Percentiles rank a stretch among this genome's conserved stretches.
phyloP scores from a whole-genome alignment of 2,797 vertebrate genomes.

The Falco peregrinus region DNA sequence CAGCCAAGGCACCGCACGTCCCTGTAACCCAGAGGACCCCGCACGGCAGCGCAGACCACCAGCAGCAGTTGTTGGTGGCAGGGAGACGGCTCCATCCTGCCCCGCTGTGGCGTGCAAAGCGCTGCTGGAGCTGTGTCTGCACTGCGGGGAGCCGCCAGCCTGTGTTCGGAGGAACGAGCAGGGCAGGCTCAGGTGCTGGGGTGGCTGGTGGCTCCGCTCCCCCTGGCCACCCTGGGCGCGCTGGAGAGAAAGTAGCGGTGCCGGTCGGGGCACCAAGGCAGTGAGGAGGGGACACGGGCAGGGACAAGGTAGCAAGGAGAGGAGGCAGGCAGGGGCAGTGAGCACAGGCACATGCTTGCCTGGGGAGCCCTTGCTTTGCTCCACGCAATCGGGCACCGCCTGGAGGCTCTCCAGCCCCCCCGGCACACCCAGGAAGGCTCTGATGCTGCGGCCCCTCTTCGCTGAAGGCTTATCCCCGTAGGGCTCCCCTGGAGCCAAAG shows the following conservation, averaged over 20 bases:
- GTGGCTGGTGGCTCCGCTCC: accelerated
- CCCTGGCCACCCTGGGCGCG: accelerated
- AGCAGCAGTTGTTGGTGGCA: accelerated
- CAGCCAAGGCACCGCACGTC: accelerated
- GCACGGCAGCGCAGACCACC: accelerated
- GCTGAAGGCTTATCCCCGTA: accelerated
- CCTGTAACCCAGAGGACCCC: neutral
- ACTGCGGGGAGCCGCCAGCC: neutral
- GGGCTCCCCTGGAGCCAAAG: neutral
- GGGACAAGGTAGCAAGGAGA: neutral
- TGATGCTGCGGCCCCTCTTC: neutral
- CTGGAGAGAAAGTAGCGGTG: neutral
- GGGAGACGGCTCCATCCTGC: neutral
- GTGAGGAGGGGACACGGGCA: neutral
- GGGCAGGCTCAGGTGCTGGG: neutral
- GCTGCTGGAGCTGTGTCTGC: neutral
- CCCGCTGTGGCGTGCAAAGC: accelerated
- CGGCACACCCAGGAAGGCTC: neutral
- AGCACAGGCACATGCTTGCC: neutral
- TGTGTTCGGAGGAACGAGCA: neutral
- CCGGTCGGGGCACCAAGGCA: neutral
- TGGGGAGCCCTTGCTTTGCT: neutral
- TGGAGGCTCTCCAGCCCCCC: neutral
- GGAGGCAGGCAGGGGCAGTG: neutral
- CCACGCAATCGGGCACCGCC: accelerated